A percentile compares a stretch with the other conserved stretches of the same genome.
phyloP scores from a whole-genome alignment of 2,888 invertebrate genomes.

The Melikaiella ostensackeni region DNA sequence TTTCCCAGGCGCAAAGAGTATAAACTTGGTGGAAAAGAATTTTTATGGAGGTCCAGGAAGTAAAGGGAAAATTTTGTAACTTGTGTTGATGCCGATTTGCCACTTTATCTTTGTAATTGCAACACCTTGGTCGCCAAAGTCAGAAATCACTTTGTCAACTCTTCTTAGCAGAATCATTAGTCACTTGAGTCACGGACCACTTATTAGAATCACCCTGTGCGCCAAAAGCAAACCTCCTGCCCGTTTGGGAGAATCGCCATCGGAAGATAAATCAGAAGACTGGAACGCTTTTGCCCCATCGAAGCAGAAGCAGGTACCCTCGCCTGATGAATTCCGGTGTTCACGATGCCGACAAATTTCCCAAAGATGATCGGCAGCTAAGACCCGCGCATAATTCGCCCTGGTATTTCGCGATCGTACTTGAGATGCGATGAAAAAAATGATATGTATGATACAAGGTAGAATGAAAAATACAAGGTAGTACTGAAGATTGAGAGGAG shows the following conservation, averaged over 20 bases:
- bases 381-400: slow-evolving; percentile 62
- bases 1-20: neutral
- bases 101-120: neutral
- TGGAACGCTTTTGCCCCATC: neutral
- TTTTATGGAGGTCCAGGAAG: neutral
- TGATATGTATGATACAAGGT: slow-evolving; percentile 63
- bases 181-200: slow-evolving; percentile 6
- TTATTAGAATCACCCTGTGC: slow-evolving; percentile 33
- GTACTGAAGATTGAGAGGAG: slow-evolving; percentile 14
- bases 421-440: slow-evolving; percentile 69
- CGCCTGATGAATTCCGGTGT: slow-evolving; percentile 32
- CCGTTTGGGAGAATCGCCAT: slow-evolving; percentile 5
- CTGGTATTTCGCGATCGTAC: slow-evolving; percentile 67
- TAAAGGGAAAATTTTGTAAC: neutral
- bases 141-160: slow-evolving; percentile 38
- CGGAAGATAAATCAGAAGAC: slow-evolving; percentile 26
- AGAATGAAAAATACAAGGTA: slow-evolving; percentile 46
- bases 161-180: slow-evolving; percentile 14
- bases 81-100: neutral
- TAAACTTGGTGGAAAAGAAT: neutral
- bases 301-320: neutral
- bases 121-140: neutral
- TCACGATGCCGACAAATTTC: slow-evolving; percentile 25
- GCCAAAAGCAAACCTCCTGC: neutral
- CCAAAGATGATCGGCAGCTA: slow-evolving; percentile 45